Conservation (phyloP, 2,797 vertebrate species). For the Protonibea diacanthus region DNA sequence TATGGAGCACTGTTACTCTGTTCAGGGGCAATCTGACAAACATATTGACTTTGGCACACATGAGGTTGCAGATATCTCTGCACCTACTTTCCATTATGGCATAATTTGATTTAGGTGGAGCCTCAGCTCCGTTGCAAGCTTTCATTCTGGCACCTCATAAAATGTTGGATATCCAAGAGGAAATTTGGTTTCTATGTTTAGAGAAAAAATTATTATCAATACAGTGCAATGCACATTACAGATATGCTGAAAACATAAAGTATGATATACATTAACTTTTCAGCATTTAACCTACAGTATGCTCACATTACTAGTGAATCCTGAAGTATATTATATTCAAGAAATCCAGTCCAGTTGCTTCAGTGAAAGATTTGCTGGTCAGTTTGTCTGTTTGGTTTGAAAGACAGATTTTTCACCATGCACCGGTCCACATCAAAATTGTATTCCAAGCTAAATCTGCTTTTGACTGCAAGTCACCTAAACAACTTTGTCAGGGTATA, state of each 20-base stretch:
- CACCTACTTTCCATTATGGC: slow-evolving; percentile 65
- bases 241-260: slow-evolving; percentile 24
- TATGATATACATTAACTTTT: slow-evolving; percentile 12
- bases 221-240: slow-evolving; percentile 13
- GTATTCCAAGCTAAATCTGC: slow-evolving; percentile 29
- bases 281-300: slow-evolving; percentile 10
- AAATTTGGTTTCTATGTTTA: slow-evolving; percentile 22
- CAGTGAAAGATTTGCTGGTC: not conserved
- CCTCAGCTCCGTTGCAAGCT: slow-evolving; percentile 27
- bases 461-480: slow-evolving; percentile 30
- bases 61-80: slow-evolving; percentile 63
- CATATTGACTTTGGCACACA: slow-evolving; percentile 80
- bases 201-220: slow-evolving; percentile 14
- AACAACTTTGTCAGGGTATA: not conserved
- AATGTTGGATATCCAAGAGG: slow-evolving; percentile 24
- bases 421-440: slow-evolving; percentile 34
- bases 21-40: slow-evolving; percentile 81
- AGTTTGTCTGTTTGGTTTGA: slow-evolving; percentile 34
- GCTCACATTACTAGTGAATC: slow-evolving; percentile 39
- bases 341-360: slow-evolving; percentile 18
- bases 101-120: slow-evolving; percentile 65
- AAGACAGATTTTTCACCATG: slow-evolving; percentile 14
- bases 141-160: slow-evolving; percentile 31
- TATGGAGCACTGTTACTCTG: slow-evolving; percentile 69
- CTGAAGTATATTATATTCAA: slow-evolving; percentile 42